Conservation (phyloP, 1,140 invertebrate species). For the Dufourea novaeangliae region DNA sequence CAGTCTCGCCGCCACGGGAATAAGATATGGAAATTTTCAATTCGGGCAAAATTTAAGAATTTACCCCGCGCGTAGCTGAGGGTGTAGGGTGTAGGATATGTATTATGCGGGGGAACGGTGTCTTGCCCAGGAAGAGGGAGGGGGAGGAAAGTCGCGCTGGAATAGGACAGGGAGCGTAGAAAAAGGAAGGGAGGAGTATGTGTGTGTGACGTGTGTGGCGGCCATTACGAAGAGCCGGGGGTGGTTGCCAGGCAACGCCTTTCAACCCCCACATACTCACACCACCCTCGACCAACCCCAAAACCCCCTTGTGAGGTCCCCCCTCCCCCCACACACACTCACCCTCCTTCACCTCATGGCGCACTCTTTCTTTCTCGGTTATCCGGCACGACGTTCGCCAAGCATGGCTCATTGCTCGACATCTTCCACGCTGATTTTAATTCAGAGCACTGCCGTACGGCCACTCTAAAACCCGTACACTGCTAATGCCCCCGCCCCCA, state of each 20-base stretch:
- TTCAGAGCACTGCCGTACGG: constrained; percentile 24
- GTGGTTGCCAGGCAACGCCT: constrained; percentile 80
- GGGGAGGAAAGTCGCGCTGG: constrained; percentile 15
- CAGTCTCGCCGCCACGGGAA: constrained; percentile 57
- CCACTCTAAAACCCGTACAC: not conserved
- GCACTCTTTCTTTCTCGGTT: constrained; percentile 62
- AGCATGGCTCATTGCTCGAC: constrained; percentile 73
- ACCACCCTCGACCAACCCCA: constrained; percentile 79
- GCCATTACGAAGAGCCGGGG: constrained; percentile 78
- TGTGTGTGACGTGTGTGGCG: constrained; percentile 80
- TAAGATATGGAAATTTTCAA: constrained; percentile 80
- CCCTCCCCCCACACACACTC: not conserved
- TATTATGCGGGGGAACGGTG: constrained; percentile 67
- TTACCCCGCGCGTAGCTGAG: constrained; percentile 67
- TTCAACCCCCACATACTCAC: constrained; percentile 80
- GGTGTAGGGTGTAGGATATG: constrained; percentile 67
- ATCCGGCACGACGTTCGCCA: constrained; percentile 70
- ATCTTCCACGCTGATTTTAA: constrained; percentile 62
- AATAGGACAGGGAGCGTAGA: constrained; percentile 18
- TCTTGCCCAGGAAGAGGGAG: constrained; percentile 32
- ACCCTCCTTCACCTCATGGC: constrained; percentile 48
- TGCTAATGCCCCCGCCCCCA: not conserved
- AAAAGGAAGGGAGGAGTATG: constrained; percentile 66
- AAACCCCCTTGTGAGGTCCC: constrained; percentile 56
- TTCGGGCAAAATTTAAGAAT: constrained; percentile 79